Percentiles rank a stretch among this genome's conserved stretches.
Evolutionary conservation across 2,888 invertebrate species (phyloP).

Genomic region (Exocentrus adspersus): DNA sequence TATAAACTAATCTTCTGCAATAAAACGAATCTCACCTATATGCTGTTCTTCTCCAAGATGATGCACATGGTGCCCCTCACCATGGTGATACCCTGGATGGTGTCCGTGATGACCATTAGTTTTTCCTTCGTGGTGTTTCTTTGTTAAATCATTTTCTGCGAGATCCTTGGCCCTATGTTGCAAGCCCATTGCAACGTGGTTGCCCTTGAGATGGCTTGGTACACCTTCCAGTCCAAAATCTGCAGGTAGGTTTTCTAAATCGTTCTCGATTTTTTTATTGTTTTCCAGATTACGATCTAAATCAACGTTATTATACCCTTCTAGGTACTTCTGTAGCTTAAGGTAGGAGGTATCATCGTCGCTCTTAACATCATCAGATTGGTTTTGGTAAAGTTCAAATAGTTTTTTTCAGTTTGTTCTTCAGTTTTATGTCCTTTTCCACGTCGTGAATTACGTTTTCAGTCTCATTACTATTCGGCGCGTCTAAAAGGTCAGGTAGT

Average conservation of each 20-base stretch:
- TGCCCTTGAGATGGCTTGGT: slow-evolving; percentile 44
- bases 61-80: slow-evolving; percentile 55
- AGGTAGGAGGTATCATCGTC: slow-evolving; percentile 15
- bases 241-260: slow-evolving; percentile 39
- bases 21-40: slow-evolving; percentile 43
- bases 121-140: slow-evolving; percentile 41
- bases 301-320: neutral
- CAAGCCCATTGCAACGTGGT: slow-evolving; percentile 56
- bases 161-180: slow-evolving; percentile 27
- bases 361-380: slow-evolving; percentile 27
- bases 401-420: slow-evolving; percentile 47
- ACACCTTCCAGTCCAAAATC: slow-evolving; percentile 57
- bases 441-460: slow-evolving; percentile 53
- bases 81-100: slow-evolving; percentile 36
- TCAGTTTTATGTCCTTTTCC: slow-evolving; percentile 46
- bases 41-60: slow-evolving; percentile 59
- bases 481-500: slow-evolving; percentile 55
- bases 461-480: slow-evolving; percentile 47
- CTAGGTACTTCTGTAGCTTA: slow-evolving; percentile 11
- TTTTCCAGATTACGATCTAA: slow-evolving; percentile 35
- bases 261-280: slow-evolving; percentile 36
- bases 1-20: too few relatives aligned
- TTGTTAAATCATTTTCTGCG: slow-evolving; percentile 28
- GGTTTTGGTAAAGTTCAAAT: slow-evolving; percentile 44
- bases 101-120: slow-evolving; percentile 39